Evolutionary conservation across 1,140 invertebrate genomes (phyloP).

Genomic region (Acromyrmex charruanus): DNA sequence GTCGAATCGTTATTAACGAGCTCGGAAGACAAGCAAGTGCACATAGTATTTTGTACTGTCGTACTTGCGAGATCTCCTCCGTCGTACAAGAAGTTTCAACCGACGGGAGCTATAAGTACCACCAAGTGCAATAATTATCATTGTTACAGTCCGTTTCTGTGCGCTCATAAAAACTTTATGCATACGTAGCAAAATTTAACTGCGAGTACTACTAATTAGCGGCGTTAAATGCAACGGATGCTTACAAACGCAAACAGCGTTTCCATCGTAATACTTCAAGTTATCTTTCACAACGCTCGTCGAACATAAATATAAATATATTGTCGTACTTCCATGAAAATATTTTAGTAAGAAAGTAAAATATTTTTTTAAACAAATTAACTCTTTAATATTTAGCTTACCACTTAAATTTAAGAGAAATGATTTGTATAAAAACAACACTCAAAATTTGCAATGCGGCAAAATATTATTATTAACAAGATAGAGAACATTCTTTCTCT

Average conservation of each 20-base stretch:
- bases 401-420: neutral
- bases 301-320: neutral
- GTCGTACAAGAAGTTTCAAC: constrained; percentile 49
- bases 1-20: constrained; percentile 4
- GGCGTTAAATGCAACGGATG: constrained; percentile 17
- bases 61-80: constrained; percentile 26
- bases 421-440: neutral
- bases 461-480: constrained; percentile 5
- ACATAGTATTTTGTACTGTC: constrained; percentile 37
- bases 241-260: neutral
- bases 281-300: neutral
- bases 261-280: constrained; percentile 15
- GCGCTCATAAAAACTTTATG: constrained; percentile 47
- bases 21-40: constrained; percentile 27
- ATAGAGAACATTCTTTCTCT: neutral
- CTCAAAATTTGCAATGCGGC: neutral
- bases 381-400: neutral
- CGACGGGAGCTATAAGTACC: constrained; percentile 35
- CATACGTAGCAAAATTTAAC: constrained; percentile 40
- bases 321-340: neutral
- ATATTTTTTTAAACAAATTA: neutral
- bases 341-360: neutral
- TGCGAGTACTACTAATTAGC: constrained; percentile 36
- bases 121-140: constrained; percentile 52
- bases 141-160: constrained; percentile 35